phyloP scores from a whole-genome alignment of 2,797 vertebrate species.

The Todus mexicanus region DNA sequence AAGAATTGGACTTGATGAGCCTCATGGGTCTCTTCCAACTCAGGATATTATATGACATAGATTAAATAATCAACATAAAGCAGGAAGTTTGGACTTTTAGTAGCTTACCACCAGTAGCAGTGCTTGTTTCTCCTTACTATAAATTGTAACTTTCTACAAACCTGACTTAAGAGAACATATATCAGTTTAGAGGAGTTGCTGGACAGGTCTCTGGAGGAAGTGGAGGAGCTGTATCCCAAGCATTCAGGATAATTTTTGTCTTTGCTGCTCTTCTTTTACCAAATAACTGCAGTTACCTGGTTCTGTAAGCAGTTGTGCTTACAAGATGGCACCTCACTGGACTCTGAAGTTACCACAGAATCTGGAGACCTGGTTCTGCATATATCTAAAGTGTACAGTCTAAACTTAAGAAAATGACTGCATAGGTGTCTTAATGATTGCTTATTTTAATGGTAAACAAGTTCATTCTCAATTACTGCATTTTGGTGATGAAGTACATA shows the following conservation, averaged over 20 bases:
- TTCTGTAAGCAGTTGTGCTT: background rate
- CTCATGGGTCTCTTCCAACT: background rate
- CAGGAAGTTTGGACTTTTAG: background rate
- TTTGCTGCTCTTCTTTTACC: background rate
- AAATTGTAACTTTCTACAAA: background rate
- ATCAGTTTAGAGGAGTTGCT: background rate
- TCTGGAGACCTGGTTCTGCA: background rate
- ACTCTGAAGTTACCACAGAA: background rate
- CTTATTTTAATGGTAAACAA: conserved; percentile 13
- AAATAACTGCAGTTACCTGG: background rate
- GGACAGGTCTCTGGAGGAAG: background rate
- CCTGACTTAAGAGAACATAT: background rate
- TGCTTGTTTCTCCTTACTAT: background rate
- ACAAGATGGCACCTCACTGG: background rate
- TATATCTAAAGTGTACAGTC: background rate
- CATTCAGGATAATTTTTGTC: background rate
- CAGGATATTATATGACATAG: background rate
- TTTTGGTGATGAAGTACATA: conserved; percentile 11
- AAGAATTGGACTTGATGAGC: background rate
- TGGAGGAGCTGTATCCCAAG: background rate
- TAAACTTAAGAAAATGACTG: background rate
- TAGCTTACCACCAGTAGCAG: background rate
- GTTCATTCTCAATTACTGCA: background rate
- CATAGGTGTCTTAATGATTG: background rate
- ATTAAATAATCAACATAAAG: background rate